A percentile compares a stretch with the other conserved stretches of the same genome.
These are phyloP conservation scores for Saccostrea echinata DNA, from an alignment of 1,140 invertebrate genomes.

Conservation along the genomic window DNA sequence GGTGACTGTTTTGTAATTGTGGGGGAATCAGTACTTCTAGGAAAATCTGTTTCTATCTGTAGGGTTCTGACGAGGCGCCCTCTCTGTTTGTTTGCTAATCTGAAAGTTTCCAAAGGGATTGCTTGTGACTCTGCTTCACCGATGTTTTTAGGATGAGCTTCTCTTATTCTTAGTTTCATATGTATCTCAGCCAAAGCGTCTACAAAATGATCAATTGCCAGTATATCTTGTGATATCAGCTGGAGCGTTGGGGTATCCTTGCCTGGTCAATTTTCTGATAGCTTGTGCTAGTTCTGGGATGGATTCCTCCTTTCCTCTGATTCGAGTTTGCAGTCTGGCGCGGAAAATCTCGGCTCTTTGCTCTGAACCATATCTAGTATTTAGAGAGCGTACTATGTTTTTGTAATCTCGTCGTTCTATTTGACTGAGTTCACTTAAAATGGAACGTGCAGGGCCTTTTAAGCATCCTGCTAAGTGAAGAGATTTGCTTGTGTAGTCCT, in stretches of 20 bases:
- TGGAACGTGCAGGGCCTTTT: constrained; percentile 4
- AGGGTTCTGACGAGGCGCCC: background rate
- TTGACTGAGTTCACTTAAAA: constrained; percentile 8
- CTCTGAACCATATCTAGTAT: constrained; percentile 13
- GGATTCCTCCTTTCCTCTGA: background rate
- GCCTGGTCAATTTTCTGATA: constrained; percentile 21
- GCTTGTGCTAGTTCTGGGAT: constrained; percentile 46
- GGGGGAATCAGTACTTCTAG: background rate
- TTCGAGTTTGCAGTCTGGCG: background rate
- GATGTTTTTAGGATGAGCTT: background rate
- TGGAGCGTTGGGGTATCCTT: constrained; percentile 7
- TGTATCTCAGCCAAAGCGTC: constrained; percentile 24
- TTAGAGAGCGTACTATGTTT: background rate
- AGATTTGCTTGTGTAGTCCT: background rate
- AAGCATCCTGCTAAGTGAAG: background rate
- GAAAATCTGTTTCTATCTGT: background rate
- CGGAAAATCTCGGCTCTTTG: constrained; percentile 18
- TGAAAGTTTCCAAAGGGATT: constrained; percentile 1
- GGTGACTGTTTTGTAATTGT: background rate
- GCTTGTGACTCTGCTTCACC: constrained; percentile 1
- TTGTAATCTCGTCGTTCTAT: background rate
- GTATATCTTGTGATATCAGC: background rate
- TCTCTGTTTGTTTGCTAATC: constrained; percentile 24
- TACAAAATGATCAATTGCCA: constrained; percentile 26
- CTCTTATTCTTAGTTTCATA: background rate